Evolutionary conservation across 2,113 vertebrate genomes (phyloP).

Genomic region (Lonchura striata): DNA sequence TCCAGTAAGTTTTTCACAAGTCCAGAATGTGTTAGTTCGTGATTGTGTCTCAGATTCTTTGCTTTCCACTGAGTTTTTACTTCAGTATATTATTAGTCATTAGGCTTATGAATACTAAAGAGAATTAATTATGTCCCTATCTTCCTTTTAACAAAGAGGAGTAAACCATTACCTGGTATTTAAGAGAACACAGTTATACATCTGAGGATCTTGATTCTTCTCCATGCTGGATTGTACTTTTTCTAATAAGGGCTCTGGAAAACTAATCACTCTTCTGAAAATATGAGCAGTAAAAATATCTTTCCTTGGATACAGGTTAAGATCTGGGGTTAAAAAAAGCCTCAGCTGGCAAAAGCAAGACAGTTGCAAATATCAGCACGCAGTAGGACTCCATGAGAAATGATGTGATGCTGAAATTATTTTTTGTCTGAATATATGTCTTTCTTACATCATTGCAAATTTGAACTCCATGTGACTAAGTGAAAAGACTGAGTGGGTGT

Average conservation of each 20-base stretch:
- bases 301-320: slow-evolving; percentile 21
- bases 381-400: slow-evolving; percentile 17
- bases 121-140: neutral
- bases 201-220: neutral
- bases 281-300: slow-evolving; percentile 31
- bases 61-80: neutral
- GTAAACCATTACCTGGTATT: neutral
- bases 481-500: neutral
- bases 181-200: neutral
- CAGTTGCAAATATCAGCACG: neutral
- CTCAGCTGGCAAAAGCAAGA: slow-evolving; percentile 24
- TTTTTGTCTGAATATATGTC: slow-evolving; percentile 7
- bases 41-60: neutral
- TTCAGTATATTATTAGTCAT: neutral
- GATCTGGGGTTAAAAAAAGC: slow-evolving; percentile 32
- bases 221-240: neutral
- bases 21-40: neutral
- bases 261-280: slow-evolving; percentile 40
- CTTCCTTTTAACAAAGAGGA: neutral
- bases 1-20: neutral
- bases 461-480: neutral
- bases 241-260: slow-evolving; percentile 16
- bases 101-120: neutral
- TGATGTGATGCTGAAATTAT: slow-evolving; percentile 19
- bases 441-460: slow-evolving; percentile 14